Evolutionary conservation across 1,140 invertebrate genomes (phyloP).

Genomic region (Drosophila eugracilis): DNA sequence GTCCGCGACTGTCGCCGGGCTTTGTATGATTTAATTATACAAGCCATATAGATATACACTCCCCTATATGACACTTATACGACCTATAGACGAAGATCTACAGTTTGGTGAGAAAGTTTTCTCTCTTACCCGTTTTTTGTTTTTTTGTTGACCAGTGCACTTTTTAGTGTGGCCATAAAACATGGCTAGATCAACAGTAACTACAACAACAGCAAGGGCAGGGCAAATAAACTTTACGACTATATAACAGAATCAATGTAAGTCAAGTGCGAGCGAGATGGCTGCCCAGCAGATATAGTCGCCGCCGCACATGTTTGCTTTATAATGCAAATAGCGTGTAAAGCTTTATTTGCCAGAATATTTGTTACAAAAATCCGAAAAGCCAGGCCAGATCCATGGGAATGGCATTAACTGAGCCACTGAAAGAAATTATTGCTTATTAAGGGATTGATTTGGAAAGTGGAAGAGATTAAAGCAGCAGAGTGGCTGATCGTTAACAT

Average conservation of each 20-base stretch:
- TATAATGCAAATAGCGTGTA: slow-evolving; percentile 68
- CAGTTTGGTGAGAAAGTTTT: slow-evolving; percentile 73
- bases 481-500: background rate
- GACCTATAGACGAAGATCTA: background rate
- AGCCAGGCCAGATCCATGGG: slow-evolving; percentile 33
- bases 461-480: background rate
- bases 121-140: slow-evolving; percentile 52
- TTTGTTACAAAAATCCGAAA: slow-evolving; percentile 74
- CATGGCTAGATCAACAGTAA: slow-evolving; percentile 53
- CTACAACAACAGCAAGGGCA: slow-evolving; percentile 62
- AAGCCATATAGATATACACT: slow-evolving; percentile 48
- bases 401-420: slow-evolving; percentile 32
- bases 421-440: slow-evolving; percentile 11
- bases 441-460: background rate
- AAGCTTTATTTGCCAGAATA: slow-evolving; percentile 68
- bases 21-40: slow-evolving; percentile 52
- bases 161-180: slow-evolving; percentile 78
- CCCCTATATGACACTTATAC: slow-evolving; percentile 17
- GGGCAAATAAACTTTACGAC: slow-evolving; percentile 80
- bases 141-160: slow-evolving; percentile 72
- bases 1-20: slow-evolving; percentile 34
- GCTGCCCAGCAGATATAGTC: slow-evolving; percentile 23
- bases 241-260: slow-evolving; percentile 81
- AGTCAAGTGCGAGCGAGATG: slow-evolving; percentile 51
- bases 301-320: slow-evolving; percentile 58